phyloP scores from a whole-genome alignment of 2,113 vertebrate genomes.

The Sisor rabdophorus region DNA sequence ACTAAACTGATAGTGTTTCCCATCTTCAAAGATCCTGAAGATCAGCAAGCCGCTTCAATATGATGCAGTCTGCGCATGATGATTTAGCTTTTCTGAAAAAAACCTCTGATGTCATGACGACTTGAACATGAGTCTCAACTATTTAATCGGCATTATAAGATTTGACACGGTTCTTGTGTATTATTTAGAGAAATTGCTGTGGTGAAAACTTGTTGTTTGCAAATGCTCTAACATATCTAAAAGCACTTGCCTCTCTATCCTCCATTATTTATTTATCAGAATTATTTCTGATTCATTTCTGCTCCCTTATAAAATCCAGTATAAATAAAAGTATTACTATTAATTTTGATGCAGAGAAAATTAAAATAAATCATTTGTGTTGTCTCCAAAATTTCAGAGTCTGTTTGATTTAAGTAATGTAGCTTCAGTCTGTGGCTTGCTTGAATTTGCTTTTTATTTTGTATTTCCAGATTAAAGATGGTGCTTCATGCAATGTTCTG shows the following conservation, averaged over 20 bases:
- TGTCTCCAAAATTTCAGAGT: not conserved
- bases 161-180: too few species aligned
- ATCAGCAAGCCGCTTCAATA: too few species aligned
- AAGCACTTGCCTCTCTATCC: not conserved
- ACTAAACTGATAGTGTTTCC: slow-evolving; percentile 44
- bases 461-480: not conserved
- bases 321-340: too few species aligned
- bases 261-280: not conserved
- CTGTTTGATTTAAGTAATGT: too few species aligned
- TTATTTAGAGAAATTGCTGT: too few species aligned
- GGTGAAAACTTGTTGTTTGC: not conserved
- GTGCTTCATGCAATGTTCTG: slow-evolving; percentile 2
- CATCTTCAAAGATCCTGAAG: too few species aligned
- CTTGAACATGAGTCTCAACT: not conserved
- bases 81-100: too few species aligned
- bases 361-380: not conserved
- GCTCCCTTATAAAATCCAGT: too few species aligned
- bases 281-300: not conserved
- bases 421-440: not conserved
- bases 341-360: too few species aligned
- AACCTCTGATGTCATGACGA: too few species aligned
- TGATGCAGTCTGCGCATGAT: too few species aligned
- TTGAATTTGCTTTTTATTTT: not conserved
- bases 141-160: not conserved
- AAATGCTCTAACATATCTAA: not conserved